Base-by-base conservation (phyloP, 2,797 vertebrate genomes). In the Poecilia picta region DNA sequence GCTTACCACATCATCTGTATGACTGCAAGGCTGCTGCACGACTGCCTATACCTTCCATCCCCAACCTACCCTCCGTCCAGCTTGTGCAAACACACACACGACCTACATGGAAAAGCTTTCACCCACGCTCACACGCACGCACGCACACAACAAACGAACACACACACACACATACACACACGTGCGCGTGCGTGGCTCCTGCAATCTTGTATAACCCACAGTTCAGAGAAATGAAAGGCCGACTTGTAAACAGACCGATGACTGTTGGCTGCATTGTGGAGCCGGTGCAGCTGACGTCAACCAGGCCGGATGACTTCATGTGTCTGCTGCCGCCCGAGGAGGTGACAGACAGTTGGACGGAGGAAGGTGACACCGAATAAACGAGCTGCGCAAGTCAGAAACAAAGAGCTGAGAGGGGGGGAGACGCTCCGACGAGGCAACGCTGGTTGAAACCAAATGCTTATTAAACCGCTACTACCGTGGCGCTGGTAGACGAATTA, bases 51-150 rank as follows among this genome's bases (percentile, higher is more conserved):
- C 73, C 81, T 82, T 47, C 76, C 71, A 20, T 57, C 74, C 75
- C 82, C 75, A 49, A 81, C 88, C 86, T 79, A 83, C 85, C 85
- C 83, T 87, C 79, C 6, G 31, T 83, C 76, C 31, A 10, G 80
- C 25, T 86, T 87, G 83, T 78, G 51, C 77, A 90, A 93, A 91
- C 87, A 89, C 88, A 89, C 88, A 88, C 82, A 88, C 88, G 89
- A 92, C 91, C 90, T 87, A 92, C 83, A 64, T 59, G 75, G 41
- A 51, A 41, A 70, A 49, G 33, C 64, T 70, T 46, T 45, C 74
- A 59, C 82, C 72, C 47, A 23, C 23, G 33, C 31, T 39, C 72
- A 51, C 82, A 51, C 47, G 53, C 75, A 51, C 47, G 53, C 75
- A 64, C 55, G 7, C 72, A 49, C 81, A 49, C 51, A 57, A 49